These are phyloP conservation scores for Vanessa tameamea DNA, from an alignment of 1,140 invertebrate species.

Conservation along the genomic window DNA sequence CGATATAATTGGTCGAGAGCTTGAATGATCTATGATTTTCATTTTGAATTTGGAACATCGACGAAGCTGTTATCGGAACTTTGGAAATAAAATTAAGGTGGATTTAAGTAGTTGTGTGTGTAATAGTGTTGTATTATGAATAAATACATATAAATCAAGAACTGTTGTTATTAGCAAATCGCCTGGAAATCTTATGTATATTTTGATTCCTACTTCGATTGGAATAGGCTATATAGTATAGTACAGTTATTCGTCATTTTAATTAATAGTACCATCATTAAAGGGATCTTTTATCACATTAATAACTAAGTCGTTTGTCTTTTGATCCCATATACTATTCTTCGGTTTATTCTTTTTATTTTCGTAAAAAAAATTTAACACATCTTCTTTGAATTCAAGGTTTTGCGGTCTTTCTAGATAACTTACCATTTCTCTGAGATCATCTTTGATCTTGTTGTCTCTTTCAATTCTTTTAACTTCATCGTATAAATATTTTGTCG, in stretches of 20 bases:
- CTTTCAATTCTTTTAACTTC: conserved; percentile 47
- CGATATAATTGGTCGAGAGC: no score
- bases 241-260: background rate
- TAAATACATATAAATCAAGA: no score
- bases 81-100: no score
- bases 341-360: conserved; percentile 20
- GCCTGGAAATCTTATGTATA: no score
- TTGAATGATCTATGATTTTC: no score
- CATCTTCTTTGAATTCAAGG: conserved; percentile 18
- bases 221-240: background rate
- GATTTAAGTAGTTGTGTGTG: no score
- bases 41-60: no score
- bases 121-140: no score
- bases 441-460: conserved; percentile 35
- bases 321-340: conserved; percentile 27
- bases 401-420: conserved; percentile 43
- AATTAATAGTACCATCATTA: conserved; percentile 39
- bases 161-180: no score
- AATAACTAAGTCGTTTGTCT: conserved; percentile 48
- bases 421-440: conserved; percentile 46
- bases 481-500: conserved; percentile 46
- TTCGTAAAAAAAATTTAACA: conserved; percentile 36
- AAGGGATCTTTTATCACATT: conserved; percentile 48
- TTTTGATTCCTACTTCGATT: no score
- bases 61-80: no score